Percentiles rank a stretch among this genome's conserved stretches.
These are phyloP conservation scores for Tachysurus vachellii DNA, from an alignment of 2,113 vertebrate species.

Conservation along the genomic window DNA sequence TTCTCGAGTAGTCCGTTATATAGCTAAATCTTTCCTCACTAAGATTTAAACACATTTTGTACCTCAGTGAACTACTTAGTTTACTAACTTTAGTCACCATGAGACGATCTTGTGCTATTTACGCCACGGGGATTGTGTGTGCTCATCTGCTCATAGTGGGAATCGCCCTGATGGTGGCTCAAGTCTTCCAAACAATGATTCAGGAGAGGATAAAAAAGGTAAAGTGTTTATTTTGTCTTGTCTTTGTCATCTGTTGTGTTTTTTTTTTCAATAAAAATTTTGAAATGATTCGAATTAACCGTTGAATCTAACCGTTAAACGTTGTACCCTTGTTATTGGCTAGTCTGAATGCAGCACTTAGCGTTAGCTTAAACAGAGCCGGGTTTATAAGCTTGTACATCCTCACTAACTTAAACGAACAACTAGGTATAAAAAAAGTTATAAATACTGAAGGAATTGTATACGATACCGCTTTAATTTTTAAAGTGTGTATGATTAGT, in stretches of 20 bases:
- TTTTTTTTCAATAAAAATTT: too few relatives aligned
- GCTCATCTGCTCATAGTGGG: conserved; percentile 77
- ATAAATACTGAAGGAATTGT: not conserved
- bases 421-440: not conserved
- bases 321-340: not conserved
- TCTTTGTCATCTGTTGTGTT: not conserved
- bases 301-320: not conserved
- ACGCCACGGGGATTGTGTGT: conserved; percentile 76
- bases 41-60: too few relatives aligned
- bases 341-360: not conserved
- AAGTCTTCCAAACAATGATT: conserved; percentile 79
- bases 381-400: not conserved
- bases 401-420: not conserved
- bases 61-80: not conserved
- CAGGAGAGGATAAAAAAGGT: conserved; percentile 76
- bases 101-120: conserved; percentile 78
- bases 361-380: not conserved
- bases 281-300: not conserved
- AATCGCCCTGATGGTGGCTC: conserved; percentile 76
- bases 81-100: conserved; percentile 56
- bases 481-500: not conserved
- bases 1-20: not conserved
- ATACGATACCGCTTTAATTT: not conserved
- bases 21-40: not conserved
- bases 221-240: conserved; percentile 15